These are phyloP conservation scores for Acipenser transmontanus DNA, from an alignment of 2,797 vertebrate genomes.

Conservation along the genomic window DNA sequence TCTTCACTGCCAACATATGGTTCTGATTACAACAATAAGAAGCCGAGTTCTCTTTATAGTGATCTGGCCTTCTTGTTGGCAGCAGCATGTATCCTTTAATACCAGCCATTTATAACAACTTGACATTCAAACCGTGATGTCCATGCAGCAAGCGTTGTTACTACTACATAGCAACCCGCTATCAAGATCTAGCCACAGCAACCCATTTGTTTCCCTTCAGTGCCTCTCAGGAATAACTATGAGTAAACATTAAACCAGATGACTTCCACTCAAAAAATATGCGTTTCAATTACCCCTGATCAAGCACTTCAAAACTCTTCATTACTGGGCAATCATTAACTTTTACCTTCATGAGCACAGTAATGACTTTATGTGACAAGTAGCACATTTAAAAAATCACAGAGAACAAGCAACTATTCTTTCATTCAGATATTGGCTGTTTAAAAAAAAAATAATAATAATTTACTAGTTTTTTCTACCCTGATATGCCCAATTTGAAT, in stretches of 20 bases:
- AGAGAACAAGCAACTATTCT: too few relatives aligned
- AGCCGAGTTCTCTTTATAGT: too few relatives aligned
- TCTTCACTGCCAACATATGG: too few relatives aligned
- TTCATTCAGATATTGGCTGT: too few relatives aligned
- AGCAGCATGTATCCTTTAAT: not conserved
- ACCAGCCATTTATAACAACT: not conserved
- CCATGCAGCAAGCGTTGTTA: not conserved
- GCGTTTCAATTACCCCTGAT: not conserved
- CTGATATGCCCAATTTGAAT: too few relatives aligned
- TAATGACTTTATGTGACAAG: not conserved
- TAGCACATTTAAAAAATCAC: too few relatives aligned
- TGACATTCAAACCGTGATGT: not conserved
- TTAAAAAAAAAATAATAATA: too few relatives aligned
- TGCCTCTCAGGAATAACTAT: constrained; percentile 2
- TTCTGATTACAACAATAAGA: too few relatives aligned
- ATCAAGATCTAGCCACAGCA: not conserved
- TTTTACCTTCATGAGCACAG: not conserved
- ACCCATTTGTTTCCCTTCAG: not conserved
- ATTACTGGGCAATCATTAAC: constrained; percentile 1
- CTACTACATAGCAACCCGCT: constrained; percentile 7
- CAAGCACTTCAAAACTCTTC: not conserved
- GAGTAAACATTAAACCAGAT: constrained; percentile 2
- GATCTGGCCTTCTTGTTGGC: too few relatives aligned
- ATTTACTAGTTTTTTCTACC: too few relatives aligned
- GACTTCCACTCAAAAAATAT: not conserved